These are phyloP conservation scores for Scophthalmus maximus DNA, from an alignment of 2,113 vertebrate species.

Conservation along the genomic window DNA sequence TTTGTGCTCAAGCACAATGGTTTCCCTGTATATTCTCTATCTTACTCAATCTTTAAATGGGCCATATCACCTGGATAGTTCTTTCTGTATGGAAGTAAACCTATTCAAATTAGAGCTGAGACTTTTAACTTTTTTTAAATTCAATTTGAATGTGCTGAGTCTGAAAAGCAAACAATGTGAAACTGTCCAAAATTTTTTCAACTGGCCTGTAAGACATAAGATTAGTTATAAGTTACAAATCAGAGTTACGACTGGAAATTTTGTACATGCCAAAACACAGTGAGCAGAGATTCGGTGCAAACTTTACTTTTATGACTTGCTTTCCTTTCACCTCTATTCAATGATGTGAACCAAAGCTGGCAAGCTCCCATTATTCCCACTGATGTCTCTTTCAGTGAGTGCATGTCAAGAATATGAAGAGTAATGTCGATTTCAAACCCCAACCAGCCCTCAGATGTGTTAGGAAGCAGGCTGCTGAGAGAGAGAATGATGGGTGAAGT, in stretches of 20 bases:
- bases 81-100: too few species aligned
- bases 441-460: background rate
- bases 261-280: background rate
- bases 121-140: background rate
- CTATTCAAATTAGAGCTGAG: background rate
- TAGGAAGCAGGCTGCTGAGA: constrained; percentile 20
- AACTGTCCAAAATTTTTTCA: background rate
- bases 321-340: background rate
- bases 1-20: too few species aligned
- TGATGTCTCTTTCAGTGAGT: background rate
- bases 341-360: background rate
- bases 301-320: background rate
- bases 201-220: background rate
- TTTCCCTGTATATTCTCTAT: too few species aligned
- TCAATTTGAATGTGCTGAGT: background rate
- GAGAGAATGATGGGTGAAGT: constrained; percentile 24
- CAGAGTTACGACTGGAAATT: background rate
- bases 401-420: background rate
- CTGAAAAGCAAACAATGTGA: background rate
- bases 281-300: background rate
- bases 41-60: too few species aligned
- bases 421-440: background rate
- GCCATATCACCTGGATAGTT: too few species aligned
- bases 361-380: background rate
- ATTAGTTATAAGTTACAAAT: background rate